phyloP scores from a whole-genome alignment of 2,888 invertebrate genomes.

The Eristalinus sepulchralis region DNA sequence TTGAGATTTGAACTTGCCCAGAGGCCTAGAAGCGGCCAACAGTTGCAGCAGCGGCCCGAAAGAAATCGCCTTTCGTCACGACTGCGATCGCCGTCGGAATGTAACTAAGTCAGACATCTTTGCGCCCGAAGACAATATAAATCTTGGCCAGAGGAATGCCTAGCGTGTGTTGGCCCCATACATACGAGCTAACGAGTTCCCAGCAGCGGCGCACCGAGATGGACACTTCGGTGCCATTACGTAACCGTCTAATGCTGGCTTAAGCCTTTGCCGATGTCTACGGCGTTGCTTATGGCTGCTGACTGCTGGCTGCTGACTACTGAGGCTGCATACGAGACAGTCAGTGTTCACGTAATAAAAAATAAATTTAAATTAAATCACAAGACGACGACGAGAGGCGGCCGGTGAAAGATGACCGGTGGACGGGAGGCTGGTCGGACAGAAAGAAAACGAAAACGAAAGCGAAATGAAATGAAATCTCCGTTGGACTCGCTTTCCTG shows the following conservation, averaged over 20 bases:
- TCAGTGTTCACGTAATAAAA: constrained; percentile 60
- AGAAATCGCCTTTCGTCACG: constrained; percentile 33
- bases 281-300: constrained; percentile 2
- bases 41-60: constrained; percentile 8
- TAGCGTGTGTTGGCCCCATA: constrained; percentile 25
- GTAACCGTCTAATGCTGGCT: constrained; percentile 35
- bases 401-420: neutral
- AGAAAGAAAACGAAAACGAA: neutral
- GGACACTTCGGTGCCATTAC: constrained; percentile 45
- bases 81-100: constrained; percentile 39
- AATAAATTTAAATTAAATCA: constrained; percentile 59
- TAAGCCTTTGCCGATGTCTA: constrained; percentile 1
- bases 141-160: constrained; percentile 37
- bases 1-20: constrained; percentile 18
- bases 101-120: constrained; percentile 32
- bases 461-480: constrained; percentile 40
- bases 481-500: constrained; percentile 38
- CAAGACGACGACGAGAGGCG: constrained; percentile 17
- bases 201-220: constrained; percentile 24
- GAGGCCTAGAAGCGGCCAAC: constrained; percentile 1
- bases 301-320: constrained; percentile 9
- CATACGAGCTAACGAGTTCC: neutral
- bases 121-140: constrained; percentile 43
- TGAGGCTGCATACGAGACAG: constrained; percentile 17
- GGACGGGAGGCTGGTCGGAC: neutral